A percentile compares a stretch with the other conserved stretches of the same genome.
Evolutionary conservation across 2,888 invertebrate species (phyloP).

Genomic region (Nephrocerus scutellatus): DNA sequence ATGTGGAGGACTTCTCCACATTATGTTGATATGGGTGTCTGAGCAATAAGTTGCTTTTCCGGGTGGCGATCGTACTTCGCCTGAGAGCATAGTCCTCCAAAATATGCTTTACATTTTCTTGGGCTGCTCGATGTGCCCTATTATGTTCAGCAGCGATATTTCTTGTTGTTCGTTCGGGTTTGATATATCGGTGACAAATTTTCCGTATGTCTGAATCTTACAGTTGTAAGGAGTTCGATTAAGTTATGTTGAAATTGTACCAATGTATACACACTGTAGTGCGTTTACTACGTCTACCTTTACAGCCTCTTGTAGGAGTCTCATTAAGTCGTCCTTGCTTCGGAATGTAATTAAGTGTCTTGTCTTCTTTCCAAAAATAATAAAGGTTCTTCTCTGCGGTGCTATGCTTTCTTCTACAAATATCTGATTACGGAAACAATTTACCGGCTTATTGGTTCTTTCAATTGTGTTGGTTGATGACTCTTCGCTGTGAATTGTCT

Average conservation of each 20-base stretch:
- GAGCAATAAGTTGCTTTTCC: no score
- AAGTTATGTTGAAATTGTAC: no score
- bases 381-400: conserved; percentile 5
- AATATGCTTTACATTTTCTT: no score
- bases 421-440: conserved; percentile 17
- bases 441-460: conserved; percentile 8
- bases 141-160: conserved; percentile 7
- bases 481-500: conserved; percentile 13
- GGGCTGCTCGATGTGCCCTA: no score
- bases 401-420: conserved; percentile 9
- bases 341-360: no score
- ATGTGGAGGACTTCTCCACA: no score
- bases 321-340: no score
- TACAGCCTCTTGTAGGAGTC: no score
- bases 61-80: no score
- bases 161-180: conserved; percentile 16
- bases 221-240: no score
- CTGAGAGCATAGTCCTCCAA: background rate
- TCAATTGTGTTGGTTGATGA: conserved; percentile 12
- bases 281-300: conserved; percentile 9
- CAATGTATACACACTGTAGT: conserved; percentile 10
- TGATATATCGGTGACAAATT: conserved; percentile 17
- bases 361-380: conserved; percentile 9
- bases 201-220: no score
- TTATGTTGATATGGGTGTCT: no score